Evolutionary conservation across 2,113 vertebrate genomes (phyloP).

Genomic region (Orientallactaga bullata): DNA sequence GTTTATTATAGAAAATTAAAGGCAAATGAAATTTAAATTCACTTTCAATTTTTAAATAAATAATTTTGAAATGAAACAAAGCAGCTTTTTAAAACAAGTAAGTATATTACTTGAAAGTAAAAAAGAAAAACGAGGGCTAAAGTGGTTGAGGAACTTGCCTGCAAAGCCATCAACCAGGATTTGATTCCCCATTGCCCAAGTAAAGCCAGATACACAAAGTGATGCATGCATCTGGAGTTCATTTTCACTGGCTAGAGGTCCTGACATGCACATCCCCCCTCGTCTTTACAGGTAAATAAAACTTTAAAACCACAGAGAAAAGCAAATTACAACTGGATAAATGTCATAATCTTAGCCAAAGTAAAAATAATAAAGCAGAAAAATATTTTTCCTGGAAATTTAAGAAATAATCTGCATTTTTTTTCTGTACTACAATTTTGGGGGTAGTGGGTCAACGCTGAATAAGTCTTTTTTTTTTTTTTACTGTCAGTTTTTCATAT

Average conservation of each 20-base stretch:
- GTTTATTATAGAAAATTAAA: not conserved
- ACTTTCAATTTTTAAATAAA: slow-evolving; percentile 3
- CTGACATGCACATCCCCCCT: no score
- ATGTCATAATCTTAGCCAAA: not conserved
- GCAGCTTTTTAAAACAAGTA: not conserved
- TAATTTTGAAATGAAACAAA: slow-evolving; percentile 16
- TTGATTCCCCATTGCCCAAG: no score
- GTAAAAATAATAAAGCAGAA: not conserved
- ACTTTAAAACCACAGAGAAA: not conserved
- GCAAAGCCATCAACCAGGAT: no score
- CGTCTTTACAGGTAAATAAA: no score
- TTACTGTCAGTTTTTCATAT: not conserved
- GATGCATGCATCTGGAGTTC: no score
- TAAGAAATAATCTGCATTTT: not conserved
- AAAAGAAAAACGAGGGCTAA: not conserved
- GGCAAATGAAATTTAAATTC: not conserved
- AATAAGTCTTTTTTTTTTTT: not conserved
- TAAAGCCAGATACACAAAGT: no score
- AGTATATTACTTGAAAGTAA: not conserved
- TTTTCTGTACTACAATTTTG: not conserved
- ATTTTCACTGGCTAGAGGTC: no score
- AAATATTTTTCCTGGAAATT: not conserved
- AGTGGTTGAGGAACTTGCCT: no score
- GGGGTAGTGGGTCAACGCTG: not conserved
- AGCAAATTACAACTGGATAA: not conserved